A percentile compares a stretch with the other conserved stretches of the same genome.
These are phyloP conservation scores for Aproaerema taeniolella DNA, from an alignment of 2,888 invertebrate genomes.

Conservation along the genomic window DNA sequence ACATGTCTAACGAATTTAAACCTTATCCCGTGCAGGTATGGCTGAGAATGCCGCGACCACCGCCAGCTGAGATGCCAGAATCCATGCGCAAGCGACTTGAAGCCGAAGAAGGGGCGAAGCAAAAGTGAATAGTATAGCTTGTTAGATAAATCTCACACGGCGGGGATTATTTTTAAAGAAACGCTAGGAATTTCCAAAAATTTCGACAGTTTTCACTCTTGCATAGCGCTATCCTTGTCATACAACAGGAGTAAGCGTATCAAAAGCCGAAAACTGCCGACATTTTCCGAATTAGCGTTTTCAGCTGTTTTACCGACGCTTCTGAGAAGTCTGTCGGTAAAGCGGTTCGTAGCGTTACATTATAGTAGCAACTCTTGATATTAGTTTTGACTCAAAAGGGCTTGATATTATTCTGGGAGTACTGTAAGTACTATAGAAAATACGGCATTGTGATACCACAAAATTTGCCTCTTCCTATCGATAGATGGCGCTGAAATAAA, in stretches of 20 bases:
- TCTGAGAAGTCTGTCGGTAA: no score
- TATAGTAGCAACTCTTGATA: no score
- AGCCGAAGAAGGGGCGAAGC: constrained; percentile 54
- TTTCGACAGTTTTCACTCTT: no score
- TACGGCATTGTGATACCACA: no score
- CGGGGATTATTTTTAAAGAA: neutral
- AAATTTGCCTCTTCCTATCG: no score
- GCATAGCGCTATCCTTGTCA: neutral
- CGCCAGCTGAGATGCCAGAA: constrained; percentile 97
- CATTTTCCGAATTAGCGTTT: neutral
- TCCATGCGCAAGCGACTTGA: constrained; percentile 86
- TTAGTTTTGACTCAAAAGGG: no score
- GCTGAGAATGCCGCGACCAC: constrained; percentile 93
- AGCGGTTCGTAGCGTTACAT: no score
- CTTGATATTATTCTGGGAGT: no score
- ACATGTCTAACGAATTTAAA: constrained; percentile 1
- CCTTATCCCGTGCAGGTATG: constrained; percentile 54
- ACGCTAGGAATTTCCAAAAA: neutral
- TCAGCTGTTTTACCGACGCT: no score
- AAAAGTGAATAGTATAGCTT: constrained; percentile 40
- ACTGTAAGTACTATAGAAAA: no score
- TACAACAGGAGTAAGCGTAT: neutral
- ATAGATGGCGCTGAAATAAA: no score
- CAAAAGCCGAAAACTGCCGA: neutral
- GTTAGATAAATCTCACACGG: constrained; percentile 4